Evolutionary conservation across 2,113 vertebrate species (phyloP).

Genomic region (Nematolebias whitei): DNA sequence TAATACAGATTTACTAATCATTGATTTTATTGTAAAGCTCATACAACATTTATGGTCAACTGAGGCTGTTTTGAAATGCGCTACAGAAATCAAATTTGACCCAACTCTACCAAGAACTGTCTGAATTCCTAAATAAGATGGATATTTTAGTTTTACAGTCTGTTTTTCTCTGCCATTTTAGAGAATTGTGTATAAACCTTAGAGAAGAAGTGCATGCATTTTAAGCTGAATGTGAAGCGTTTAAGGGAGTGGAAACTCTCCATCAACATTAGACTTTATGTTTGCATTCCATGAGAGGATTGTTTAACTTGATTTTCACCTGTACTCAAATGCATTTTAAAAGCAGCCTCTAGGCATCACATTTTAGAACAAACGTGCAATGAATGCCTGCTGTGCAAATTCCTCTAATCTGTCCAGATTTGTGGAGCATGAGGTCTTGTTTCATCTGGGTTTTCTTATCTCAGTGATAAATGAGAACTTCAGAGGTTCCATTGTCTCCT

Average conservation of each 20-base stretch:
- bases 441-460: neutral
- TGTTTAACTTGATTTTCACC: conserved; percentile 7
- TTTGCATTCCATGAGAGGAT: conserved; percentile 30
- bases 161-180: too few relatives aligned
- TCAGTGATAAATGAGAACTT: too few relatives aligned
- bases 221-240: neutral
- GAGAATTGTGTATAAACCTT: too few relatives aligned
- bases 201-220: neutral
- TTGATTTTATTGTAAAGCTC: too few relatives aligned
- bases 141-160: too few relatives aligned
- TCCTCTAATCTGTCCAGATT: conserved; percentile 9
- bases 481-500: too few relatives aligned
- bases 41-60: too few relatives aligned
- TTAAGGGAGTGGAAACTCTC: neutral
- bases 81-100: too few relatives aligned
- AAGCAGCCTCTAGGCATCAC: neutral
- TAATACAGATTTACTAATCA: too few relatives aligned
- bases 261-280: neutral
- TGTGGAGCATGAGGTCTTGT: neutral
- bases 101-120: too few relatives aligned
- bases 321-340: neutral
- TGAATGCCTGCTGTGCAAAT: neutral
- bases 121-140: too few relatives aligned
- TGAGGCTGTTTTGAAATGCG: too few relatives aligned
- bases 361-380: neutral